Evolutionary conservation across 1,140 invertebrate species (phyloP).

Genomic region (Oscheius sp.): DNA sequence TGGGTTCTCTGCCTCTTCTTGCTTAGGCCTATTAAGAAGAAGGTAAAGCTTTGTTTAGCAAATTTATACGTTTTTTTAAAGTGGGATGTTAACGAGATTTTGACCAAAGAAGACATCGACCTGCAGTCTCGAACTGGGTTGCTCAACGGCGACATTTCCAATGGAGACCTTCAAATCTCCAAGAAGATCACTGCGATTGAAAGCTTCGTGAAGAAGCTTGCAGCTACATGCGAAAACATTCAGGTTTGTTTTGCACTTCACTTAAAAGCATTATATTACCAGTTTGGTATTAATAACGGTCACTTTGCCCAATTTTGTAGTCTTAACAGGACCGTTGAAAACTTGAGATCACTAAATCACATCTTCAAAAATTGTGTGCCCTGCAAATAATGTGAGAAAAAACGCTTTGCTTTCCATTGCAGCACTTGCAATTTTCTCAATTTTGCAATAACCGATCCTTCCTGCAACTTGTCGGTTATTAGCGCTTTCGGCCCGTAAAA

Average conservation of each 20-base stretch:
- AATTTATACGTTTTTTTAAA: background rate
- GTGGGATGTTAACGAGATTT: background rate
- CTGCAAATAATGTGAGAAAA: too few relatives aligned
- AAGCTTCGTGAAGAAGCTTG: background rate
- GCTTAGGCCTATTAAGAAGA: constrained; percentile 15
- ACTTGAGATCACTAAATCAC: too few relatives aligned
- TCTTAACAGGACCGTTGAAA: too few relatives aligned
- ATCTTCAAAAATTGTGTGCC: too few relatives aligned
- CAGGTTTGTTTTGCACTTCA: constrained; percentile 3
- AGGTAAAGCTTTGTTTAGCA: background rate
- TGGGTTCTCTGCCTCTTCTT: constrained; percentile 42
- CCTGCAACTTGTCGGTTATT: background rate
- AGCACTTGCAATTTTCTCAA: too few relatives aligned
- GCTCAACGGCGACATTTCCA: background rate
- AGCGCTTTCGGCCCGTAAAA: background rate
- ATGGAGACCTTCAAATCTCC: background rate
- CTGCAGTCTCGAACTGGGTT: background rate
- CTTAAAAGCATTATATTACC: background rate
- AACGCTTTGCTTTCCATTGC: too few relatives aligned
- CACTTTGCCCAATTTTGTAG: too few relatives aligned
- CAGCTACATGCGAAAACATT: constrained; percentile 6
- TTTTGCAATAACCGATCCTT: too few relatives aligned
- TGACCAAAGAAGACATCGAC: background rate
- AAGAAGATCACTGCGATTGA: constrained; percentile 16
- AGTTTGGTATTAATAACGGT: too few relatives aligned